phyloP scores from a whole-genome alignment of 1,140 invertebrate genomes.

The Lepidurus apus region DNA sequence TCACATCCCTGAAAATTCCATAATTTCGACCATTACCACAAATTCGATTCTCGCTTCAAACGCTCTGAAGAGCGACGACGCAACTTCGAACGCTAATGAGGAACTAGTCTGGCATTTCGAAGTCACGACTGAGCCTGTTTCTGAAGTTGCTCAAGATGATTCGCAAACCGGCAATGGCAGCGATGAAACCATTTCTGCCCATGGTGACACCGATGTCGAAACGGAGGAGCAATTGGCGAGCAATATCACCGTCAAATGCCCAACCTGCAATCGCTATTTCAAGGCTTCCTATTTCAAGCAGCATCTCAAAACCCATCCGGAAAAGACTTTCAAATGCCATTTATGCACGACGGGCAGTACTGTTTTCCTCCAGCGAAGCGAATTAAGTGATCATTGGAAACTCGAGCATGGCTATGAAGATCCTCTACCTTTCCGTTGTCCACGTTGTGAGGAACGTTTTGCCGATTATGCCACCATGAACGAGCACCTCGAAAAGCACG shows the following conservation, averaged over 20 bases:
- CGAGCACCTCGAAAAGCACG: slow-evolving; percentile 29
- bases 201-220: slow-evolving; percentile 2
- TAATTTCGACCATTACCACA: slow-evolving; percentile 9
- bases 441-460: not conserved
- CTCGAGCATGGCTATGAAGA: not conserved
- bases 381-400: slow-evolving; percentile 11
- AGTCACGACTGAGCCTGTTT: not conserved
- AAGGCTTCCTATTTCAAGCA: slow-evolving; percentile 2
- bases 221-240: slow-evolving; percentile 6
- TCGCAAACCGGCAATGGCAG: slow-evolving; percentile 7
- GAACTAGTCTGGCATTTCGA: slow-evolving; percentile 9
- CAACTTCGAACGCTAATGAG: not conserved
- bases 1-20: slow-evolving; percentile 4
- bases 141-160: slow-evolving; percentile 8
- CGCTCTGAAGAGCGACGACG: not conserved
- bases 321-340: not conserved
- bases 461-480: not conserved
- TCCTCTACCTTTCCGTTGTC: not conserved
- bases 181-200: slow-evolving; percentile 1
- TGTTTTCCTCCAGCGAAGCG: not conserved
- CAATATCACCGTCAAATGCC: slow-evolving; percentile 14
- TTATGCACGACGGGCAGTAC: not conserved
- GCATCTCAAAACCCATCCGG: not conserved
- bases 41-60: not conserved
- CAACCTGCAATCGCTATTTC: not conserved